Conservation (phyloP, 2,113 vertebrate genomes). For the Hyperopisus bebe region DNA sequence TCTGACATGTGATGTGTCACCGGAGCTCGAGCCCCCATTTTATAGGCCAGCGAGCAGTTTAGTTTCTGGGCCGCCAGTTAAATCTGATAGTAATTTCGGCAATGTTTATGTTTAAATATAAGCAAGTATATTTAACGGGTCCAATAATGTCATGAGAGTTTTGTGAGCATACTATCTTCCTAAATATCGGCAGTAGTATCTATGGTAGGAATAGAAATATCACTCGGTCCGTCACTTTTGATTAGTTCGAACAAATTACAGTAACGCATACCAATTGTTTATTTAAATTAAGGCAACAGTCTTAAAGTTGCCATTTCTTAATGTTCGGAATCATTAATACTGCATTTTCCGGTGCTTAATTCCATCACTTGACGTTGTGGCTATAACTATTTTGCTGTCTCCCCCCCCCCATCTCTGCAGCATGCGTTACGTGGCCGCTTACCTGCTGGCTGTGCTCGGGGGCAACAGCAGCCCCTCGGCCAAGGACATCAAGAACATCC, state of each 20-base stretch:
- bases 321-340: not conserved
- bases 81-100: not conserved
- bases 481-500: conserved; percentile 70
- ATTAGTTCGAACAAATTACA: not conserved
- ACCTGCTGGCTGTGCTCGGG: conserved; percentile 70
- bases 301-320: not conserved
- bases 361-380: not conserved
- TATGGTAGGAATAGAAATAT: not conserved
- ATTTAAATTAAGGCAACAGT: not conserved
- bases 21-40: not conserved
- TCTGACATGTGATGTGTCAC: not conserved
- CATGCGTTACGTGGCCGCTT: conserved; percentile 85
- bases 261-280: not conserved
- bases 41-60: not conserved
- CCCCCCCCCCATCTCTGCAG: conserved; percentile 32
- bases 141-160: not conserved
- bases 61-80: not conserved
- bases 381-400: not conserved
- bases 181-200: not conserved
- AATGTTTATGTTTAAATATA: not conserved
- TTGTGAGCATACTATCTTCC: not conserved
- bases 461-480: conserved; percentile 66
- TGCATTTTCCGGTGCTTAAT: not conserved
- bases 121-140: not conserved
- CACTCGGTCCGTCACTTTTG: not conserved